phyloP scores from a whole-genome alignment of 2,888 invertebrate genomes.

The Aradus depressus region DNA sequence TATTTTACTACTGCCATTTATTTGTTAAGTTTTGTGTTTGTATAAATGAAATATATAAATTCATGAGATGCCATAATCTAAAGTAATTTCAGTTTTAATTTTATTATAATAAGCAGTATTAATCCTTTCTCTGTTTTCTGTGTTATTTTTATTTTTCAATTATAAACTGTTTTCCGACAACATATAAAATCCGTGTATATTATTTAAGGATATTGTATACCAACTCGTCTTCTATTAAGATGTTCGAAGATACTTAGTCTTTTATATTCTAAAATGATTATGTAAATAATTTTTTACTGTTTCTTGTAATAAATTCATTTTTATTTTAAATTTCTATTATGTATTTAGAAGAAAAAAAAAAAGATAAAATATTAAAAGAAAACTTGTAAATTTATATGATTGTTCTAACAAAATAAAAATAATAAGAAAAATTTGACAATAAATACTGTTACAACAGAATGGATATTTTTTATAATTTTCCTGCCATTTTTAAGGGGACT shows the following conservation, averaged over 20 bases:
- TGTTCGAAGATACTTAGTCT: slow-evolving; percentile 12
- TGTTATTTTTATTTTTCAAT: background rate
- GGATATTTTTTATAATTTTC: no score
- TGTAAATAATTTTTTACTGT: slow-evolving; percentile 18
- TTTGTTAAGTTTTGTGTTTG: slow-evolving; percentile 8
- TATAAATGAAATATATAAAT: slow-evolving; percentile 10
- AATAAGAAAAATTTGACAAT: no score
- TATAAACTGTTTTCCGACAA: slow-evolving; percentile 1
- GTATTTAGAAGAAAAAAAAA: no score
- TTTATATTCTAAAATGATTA: slow-evolving; percentile 14
- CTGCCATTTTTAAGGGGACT: no score
- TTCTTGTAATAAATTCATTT: no score
- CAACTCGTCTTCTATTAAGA: slow-evolving; percentile 5
- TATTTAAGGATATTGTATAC: slow-evolving; percentile 14
- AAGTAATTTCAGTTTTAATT: slow-evolving; percentile 11
- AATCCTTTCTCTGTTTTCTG: background rate
- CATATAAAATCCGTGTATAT: slow-evolving; percentile 1
- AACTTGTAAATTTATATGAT: no score
- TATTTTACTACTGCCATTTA: slow-evolving; percentile 17
- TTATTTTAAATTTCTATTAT: no score
- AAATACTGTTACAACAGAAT: no score
- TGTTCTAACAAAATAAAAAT: no score
- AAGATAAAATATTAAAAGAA: no score
- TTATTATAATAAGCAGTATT: background rate
- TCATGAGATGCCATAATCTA: slow-evolving; percentile 10